phyloP scores from a whole-genome alignment of 2,113 vertebrate species.

The Lagopus leucura region DNA sequence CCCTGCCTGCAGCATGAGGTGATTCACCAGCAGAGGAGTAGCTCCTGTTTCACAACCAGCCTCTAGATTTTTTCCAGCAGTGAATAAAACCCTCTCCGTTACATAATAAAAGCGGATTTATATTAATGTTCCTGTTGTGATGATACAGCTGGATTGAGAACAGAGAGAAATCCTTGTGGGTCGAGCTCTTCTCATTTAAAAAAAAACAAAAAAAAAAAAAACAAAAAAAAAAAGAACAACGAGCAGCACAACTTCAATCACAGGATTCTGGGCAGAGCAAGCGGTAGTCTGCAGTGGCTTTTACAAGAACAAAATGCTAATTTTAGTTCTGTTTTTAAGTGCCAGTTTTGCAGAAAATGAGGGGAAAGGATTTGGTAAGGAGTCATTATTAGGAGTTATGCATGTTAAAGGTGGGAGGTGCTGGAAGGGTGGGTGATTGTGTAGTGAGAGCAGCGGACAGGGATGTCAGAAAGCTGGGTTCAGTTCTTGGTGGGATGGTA shows the following conservation, averaged over 20 bases:
- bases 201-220: background rate
- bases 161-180: constrained; percentile 57
- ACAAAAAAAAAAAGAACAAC: background rate
- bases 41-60: constrained; percentile 20
- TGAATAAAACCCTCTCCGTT: constrained; percentile 59
- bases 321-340: constrained; percentile 30
- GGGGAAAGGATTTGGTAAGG: background rate
- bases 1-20: background rate
- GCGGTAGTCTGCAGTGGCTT: background rate
- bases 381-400: background rate
- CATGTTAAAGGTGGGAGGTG: background rate
- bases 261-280: background rate
- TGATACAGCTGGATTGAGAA: constrained; percentile 62
- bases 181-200: background rate
- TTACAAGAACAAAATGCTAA: background rate
- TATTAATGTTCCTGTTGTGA: constrained; percentile 40
- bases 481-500: background rate
- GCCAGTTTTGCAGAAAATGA: background rate
- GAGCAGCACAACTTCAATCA: background rate
- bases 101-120: constrained; percentile 55
- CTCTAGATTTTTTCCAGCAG: constrained; percentile 30
- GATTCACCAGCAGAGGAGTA: background rate
- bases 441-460: background rate
- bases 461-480: background rate
- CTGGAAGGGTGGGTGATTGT: background rate